Evolutionary conservation across 37 sponge, comb jelly and placozoan species (phyloP).

Genomic region (Theonella swinhoei): DNA sequence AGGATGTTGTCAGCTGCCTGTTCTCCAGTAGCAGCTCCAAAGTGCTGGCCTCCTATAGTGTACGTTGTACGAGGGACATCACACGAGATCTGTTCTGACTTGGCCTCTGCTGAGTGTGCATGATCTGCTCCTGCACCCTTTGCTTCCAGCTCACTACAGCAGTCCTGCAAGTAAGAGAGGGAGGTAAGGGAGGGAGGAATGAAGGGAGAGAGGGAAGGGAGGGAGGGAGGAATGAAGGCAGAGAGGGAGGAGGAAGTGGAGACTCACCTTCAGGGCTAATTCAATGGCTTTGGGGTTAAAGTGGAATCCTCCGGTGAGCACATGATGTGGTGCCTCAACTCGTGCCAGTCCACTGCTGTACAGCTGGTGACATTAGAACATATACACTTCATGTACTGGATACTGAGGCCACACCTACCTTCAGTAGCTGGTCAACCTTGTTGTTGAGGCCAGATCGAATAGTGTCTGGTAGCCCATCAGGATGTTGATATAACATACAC

Average conservation of each 20-base stretch:
- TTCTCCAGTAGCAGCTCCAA: constrained; percentile 46
- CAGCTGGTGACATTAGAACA: constrained; percentile 12
- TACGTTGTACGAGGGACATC: constrained; percentile 57
- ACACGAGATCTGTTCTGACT: constrained; percentile 37
- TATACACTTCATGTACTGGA: neutral
- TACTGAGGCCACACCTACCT: constrained; percentile 34
- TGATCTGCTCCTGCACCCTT: constrained; percentile 65
- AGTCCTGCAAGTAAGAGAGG: constrained; percentile 39
- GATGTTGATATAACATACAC: constrained; percentile 59
- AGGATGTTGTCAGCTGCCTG: constrained; percentile 28
- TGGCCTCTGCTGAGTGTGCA: constrained; percentile 27
- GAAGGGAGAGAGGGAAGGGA: neutral
- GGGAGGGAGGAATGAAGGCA: neutral
- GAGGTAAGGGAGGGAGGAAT: neutral
- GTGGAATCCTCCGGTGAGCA: constrained; percentile 73
- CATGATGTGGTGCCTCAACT: constrained; percentile 23
- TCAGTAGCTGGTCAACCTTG: constrained; percentile 70
- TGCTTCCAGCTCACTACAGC: constrained; percentile 83
- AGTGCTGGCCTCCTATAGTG: constrained; percentile 22
- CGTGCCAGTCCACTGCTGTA: constrained; percentile 52
- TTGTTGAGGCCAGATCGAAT: constrained; percentile 52
- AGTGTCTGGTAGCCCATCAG: constrained; percentile 47
- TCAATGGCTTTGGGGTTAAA: constrained; percentile 73
- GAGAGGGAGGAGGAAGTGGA: neutral
- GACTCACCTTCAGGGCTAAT: constrained; percentile 57